These are phyloP conservation scores for Meloidogyne floridensis DNA, from an alignment of 1,140 invertebrate genomes.

Conservation along the genomic window DNA sequence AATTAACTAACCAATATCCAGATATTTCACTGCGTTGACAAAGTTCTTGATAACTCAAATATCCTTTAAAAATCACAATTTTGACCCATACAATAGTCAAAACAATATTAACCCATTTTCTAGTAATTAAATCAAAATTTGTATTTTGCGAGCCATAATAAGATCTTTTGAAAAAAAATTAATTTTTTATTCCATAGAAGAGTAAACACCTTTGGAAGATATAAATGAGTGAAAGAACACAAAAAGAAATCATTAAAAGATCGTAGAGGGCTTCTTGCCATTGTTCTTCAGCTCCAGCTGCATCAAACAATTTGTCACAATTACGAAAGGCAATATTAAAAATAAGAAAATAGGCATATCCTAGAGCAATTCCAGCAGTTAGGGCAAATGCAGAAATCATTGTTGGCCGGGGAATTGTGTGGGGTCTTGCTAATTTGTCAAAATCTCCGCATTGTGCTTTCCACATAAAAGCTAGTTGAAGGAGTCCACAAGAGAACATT, in stretches of 20 bases:
- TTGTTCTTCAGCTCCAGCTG: constrained; percentile 49
- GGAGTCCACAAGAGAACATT: constrained; percentile 48
- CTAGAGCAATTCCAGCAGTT: constrained; percentile 60
- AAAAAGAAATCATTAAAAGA: constrained; percentile 61
- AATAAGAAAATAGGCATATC: constrained; percentile 63
- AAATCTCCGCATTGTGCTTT: constrained; percentile 44
- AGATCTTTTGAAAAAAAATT: constrained; percentile 20
- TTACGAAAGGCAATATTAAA: constrained; percentile 62
- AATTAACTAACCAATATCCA: constrained; percentile 54
- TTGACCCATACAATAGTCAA: constrained; percentile 62
- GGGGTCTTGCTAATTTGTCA: constrained; percentile 58
- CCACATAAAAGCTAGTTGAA: constrained; percentile 58
- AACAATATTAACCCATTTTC: constrained; percentile 62
- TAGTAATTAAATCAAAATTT: constrained; percentile 58
- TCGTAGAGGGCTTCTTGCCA: constrained; percentile 60
- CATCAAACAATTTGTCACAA: constrained; percentile 64
- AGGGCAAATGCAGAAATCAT: constrained; percentile 59
- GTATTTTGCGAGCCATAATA: constrained; percentile 60
- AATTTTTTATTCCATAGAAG: not conserved
- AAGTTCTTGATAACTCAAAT: constrained; percentile 62
- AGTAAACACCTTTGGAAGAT: constrained; percentile 50
- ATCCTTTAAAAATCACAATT: constrained; percentile 64
- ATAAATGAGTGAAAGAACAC: constrained; percentile 55
- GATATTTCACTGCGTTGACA: constrained; percentile 63
- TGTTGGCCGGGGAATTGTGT: constrained; percentile 61